Conservation (phyloP, 2,797 vertebrate species). For the Columba guinea region DNA sequence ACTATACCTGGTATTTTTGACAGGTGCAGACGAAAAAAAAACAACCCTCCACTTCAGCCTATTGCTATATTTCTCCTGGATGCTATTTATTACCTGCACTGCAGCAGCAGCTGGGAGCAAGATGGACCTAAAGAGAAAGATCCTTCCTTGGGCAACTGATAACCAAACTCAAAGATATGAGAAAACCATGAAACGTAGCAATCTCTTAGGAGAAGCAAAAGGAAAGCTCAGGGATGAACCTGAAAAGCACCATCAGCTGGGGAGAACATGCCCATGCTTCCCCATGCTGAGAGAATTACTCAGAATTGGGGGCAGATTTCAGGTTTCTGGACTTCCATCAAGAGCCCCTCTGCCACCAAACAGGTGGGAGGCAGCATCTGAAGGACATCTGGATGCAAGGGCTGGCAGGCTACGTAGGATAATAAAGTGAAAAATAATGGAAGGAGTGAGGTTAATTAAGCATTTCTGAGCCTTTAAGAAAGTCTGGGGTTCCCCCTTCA, state of each 20-base stretch:
- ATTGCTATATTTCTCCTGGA: neutral
- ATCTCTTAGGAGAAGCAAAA: neutral
- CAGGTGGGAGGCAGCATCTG: neutral
- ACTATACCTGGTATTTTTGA: neutral
- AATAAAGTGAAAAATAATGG: neutral
- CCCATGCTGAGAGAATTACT: neutral
- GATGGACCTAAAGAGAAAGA: neutral
- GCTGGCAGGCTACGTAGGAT: neutral
- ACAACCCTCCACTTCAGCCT: neutral
- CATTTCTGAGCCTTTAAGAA: neutral
- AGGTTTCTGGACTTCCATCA: neutral
- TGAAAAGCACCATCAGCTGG: neutral
- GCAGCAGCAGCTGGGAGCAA: neutral
- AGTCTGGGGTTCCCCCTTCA: neutral
- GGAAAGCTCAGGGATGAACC: neutral
- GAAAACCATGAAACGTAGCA: neutral
- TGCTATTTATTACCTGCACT: neutral
- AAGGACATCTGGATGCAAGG: neutral
- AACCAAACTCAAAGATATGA: neutral
- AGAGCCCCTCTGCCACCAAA: neutral
- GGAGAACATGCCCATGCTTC: fast-evolving
- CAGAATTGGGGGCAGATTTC: neutral
- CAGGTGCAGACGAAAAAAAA: neutral
- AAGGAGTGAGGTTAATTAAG: neutral
- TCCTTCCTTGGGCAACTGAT: neutral